These are phyloP conservation scores for Solenopsis fugax DNA, from an alignment of 1,140 invertebrate genomes.

Conservation along the genomic window DNA sequence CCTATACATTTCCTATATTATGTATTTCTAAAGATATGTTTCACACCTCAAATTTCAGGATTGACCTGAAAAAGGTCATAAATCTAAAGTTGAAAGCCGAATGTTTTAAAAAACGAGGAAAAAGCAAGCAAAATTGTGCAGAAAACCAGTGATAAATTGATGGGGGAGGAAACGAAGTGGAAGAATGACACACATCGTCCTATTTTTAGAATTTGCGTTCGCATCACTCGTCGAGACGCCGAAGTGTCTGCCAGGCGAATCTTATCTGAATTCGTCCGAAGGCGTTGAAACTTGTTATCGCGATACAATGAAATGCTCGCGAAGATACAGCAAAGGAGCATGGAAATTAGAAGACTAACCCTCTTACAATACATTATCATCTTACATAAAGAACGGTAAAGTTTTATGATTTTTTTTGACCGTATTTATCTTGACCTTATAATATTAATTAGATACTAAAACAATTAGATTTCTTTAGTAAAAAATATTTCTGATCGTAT, in stretches of 20 bases:
- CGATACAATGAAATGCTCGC: not conserved
- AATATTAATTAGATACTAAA: too few relatives aligned
- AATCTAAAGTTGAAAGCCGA: constrained; percentile 18
- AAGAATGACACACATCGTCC: constrained; percentile 20
- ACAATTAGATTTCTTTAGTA: too few relatives aligned
- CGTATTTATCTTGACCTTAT: not conserved
- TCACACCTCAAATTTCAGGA: not conserved
- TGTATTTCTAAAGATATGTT: not conserved
- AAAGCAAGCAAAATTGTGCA: not conserved
- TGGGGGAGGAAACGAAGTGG: not conserved
- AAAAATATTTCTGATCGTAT: too few relatives aligned
- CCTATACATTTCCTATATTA: not conserved
- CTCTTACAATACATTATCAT: not conserved
- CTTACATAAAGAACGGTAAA: not conserved
- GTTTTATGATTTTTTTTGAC: not conserved
- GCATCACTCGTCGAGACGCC: constrained; percentile 45
- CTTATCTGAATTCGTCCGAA: constrained; percentile 41
- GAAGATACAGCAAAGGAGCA: not conserved
- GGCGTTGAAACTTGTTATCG: constrained; percentile 32
- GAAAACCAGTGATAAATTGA: constrained; percentile 13
- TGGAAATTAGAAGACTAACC: not conserved
- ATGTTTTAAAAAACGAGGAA: not conserved
- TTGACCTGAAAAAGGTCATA: not conserved
- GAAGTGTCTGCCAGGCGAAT: constrained; percentile 36
- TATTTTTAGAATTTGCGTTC: constrained; percentile 54